Base-by-base conservation (phyloP, 2,797 vertebrate species). In the Astyanax mexicanus region DNA sequence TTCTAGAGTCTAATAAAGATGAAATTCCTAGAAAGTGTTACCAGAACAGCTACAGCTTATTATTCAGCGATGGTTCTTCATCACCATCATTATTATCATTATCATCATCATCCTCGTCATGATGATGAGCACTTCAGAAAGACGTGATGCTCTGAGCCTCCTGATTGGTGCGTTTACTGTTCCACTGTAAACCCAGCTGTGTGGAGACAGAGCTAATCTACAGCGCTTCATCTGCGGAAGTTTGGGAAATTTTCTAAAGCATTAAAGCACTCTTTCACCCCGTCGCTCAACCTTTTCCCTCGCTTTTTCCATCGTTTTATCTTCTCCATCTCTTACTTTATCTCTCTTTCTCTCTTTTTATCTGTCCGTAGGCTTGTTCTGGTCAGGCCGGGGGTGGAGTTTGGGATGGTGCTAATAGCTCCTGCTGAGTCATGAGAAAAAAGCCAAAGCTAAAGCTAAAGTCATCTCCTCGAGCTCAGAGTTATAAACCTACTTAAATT, bases 391-490 rank as follows among this genome's bases (percentile, higher is more conserved):
- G 42, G 66, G 15, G 8, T 13, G 2, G 44, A 66, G 23, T 66
- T 47, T 23, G 19, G 38, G 6, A 66, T 13, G 62, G 47, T 13
- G 9, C 13, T 32, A 45, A 15, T 27, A 47, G 25, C 19, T 8
- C 11, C n/a, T 42, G 64, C 64, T 32, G 25, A 66, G 40, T 47
- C 62, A 65, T 25, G 61, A 65, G 8, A 65, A 42, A 65, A n/a
- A n/a, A n/a, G n/a, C n/a, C n/a, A n/a, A n/a, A n/a, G n/a, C n/a
- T n/a, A n/a, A n/a, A 65, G n/a, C 10, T 1, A 65, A 65, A 66
- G 42, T 25, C 44, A 27, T 65, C 40, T 27, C 38, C 27, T 45
- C 38, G 7, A 4, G 7, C 10, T 65, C 13, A 10, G 23, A 45
- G 27, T 44, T 23, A 21, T 49, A 61, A 38, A 38, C 17, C 1